Conservation (phyloP, 2,797 vertebrate species). For the Rhyacichthys aspro region DNA sequence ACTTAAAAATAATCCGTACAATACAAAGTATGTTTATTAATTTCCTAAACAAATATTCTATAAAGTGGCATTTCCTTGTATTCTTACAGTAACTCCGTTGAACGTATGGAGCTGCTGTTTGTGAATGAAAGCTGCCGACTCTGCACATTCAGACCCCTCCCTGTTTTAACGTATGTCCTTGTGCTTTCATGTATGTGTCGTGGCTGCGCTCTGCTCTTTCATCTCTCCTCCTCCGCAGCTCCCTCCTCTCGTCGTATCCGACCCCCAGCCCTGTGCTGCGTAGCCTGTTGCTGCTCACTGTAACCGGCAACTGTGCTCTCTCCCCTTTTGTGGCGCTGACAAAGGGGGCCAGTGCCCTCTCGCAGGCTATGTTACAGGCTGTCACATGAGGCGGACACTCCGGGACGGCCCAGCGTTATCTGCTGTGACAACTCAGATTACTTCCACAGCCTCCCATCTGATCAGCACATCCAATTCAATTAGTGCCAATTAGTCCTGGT, state of each 20-base stretch:
- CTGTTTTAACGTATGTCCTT: constrained; percentile 16
- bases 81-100: no score
- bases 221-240: not conserved
- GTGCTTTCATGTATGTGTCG: constrained; percentile 29
- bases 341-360: constrained; percentile 79
- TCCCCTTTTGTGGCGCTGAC: constrained; percentile 74
- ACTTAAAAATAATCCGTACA: no score
- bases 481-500: constrained; percentile 83
- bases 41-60: no score
- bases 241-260: not conserved
- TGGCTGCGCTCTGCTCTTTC: constrained; percentile 22
- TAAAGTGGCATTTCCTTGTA: no score
- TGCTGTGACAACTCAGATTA: constrained; percentile 86
- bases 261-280: constrained; percentile 4
- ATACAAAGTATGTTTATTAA: no score
- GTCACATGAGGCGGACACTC: constrained; percentile 83
- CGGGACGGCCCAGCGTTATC: constrained; percentile 77
- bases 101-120: not conserved
- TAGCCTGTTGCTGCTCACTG: constrained; percentile 49
- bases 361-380: constrained; percentile 84
- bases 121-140: constrained; percentile 33
- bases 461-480: constrained; percentile 86
- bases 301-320: constrained; percentile 71
- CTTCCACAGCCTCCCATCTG: constrained; percentile 84
- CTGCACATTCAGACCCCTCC: constrained; percentile 12